Base-by-base conservation (phyloP, 2,797 vertebrate genomes). In the Paramormyrops hopkinsi region DNA sequence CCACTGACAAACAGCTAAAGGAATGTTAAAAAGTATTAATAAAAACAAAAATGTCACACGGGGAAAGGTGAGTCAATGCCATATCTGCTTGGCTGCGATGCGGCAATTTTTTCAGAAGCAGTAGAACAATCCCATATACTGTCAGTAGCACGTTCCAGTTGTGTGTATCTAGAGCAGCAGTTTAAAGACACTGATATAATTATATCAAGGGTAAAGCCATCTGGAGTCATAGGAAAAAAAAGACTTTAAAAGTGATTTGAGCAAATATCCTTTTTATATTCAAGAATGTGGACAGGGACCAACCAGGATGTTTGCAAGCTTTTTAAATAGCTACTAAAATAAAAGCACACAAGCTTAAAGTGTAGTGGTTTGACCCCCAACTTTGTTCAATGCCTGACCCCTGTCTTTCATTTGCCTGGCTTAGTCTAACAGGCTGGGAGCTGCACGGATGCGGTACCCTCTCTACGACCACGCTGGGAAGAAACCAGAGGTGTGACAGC, bases 281-380 rank as follows among this genome's bases (percentile, higher is more conserved):
- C 41, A 59, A 82, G 84, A 89, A 89, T 89, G 59, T 48, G 37
- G 62, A 50, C 51, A 25, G 14, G 59, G 50, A 73, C 73, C 82
- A 89, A 44, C 83, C 48, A 29, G 46, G 44, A n/a, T 76, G 62
- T 89, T 89, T 50, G 56, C 44, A 89, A 50, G 56, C 44, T 86
- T 89, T 37, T 29, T 11, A 86, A 85, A 33, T 11, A 62, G 48
- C 46, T 50, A 29, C 56, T 14, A 50, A 51, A 86, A 51, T 33
- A 65, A 89, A 41, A 44, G 11, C 46, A 59, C 33, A 51, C 19
- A 41, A 37, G 22, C 12, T 69, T 37, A n/a, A n/a, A 7, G 7
- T 19, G 59, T 73, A 87, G 79, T 65, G 76, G 37, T 50, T 86
- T 51, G 62, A 69, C 56, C 44, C 4, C 4, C 56, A 86, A n/a